Evolutionary conservation across 2,797 vertebrate species (phyloP).

Genomic region (Babyrousa celebensis): DNA sequence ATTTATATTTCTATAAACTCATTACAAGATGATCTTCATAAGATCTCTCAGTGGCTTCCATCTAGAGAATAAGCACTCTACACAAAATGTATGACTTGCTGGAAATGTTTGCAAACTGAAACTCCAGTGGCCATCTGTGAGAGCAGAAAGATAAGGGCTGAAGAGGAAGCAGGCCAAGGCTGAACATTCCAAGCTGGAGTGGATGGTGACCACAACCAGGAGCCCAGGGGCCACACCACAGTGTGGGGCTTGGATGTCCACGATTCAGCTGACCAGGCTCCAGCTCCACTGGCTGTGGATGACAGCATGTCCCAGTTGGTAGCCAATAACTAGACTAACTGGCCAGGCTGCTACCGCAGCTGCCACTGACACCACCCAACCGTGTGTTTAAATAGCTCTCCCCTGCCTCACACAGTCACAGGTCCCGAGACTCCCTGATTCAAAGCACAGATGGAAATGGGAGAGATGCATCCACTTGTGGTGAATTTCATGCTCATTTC

Average conservation of each 20-base stretch:
- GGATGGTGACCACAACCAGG: neutral
- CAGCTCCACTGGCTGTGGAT: no score
- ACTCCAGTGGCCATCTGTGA: neutral
- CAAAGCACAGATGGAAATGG: neutral
- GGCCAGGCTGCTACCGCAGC: neutral
- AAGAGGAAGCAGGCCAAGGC: neutral
- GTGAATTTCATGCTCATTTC: neutral
- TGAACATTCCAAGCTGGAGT: neutral
- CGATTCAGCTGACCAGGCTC: neutral
- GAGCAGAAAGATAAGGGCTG: neutral
- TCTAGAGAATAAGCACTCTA: neutral
- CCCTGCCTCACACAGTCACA: neutral
- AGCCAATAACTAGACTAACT: neutral
- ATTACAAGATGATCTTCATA: slow-evolving; percentile 8
- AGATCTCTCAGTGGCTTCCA: slow-evolving; percentile 16
- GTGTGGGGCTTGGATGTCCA: no score
- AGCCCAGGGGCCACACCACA: neutral
- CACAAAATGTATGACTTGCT: slow-evolving; percentile 31
- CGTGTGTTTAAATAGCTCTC: neutral
- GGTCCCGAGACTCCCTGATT: neutral
- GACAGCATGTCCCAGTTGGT: neutral
- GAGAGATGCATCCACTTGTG: neutral
- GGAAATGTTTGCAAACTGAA: slow-evolving; percentile 58
- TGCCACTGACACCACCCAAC: neutral
- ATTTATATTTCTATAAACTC: slow-evolving; percentile 47